Conservation (phyloP, 2,888 invertebrate genomes). For the Chaitophorus viminalis region DNA sequence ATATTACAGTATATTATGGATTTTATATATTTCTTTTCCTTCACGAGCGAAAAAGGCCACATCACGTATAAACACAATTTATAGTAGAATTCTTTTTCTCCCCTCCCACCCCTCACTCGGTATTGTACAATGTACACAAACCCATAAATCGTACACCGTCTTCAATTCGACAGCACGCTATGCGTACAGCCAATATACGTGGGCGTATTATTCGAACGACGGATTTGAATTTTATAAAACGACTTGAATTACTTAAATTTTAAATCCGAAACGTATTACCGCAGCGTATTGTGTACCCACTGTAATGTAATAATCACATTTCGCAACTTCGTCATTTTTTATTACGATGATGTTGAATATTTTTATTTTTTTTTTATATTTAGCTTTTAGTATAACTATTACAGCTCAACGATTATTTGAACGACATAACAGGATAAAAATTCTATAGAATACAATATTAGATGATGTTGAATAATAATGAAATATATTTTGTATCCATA, state of each 20-base stretch:
- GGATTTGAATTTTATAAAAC: neutral
- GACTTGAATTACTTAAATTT: neutral
- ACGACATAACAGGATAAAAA: no score
- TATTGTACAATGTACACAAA: neutral
- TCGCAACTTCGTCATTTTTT: no score
- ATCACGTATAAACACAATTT: neutral
- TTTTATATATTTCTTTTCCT: neutral
- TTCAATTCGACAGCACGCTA: neutral
- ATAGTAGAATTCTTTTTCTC: neutral
- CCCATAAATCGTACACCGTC: neutral
- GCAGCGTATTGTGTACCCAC: no score
- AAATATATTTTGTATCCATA: no score
- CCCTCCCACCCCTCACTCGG: neutral
- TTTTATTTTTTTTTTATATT: no score
- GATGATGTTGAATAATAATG: no score
- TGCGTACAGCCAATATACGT: neutral
- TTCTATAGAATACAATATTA: no score
- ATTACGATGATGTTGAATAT: no score
- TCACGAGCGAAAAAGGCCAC: neutral
- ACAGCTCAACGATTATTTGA: no score
- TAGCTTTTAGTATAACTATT: no score
- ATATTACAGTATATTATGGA: neutral
- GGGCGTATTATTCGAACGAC: neutral
- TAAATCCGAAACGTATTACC: neutral
- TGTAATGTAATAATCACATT: no score